Base-by-base conservation (phyloP, 2,888 invertebrate species). In the Nudaria mundana region DNA sequence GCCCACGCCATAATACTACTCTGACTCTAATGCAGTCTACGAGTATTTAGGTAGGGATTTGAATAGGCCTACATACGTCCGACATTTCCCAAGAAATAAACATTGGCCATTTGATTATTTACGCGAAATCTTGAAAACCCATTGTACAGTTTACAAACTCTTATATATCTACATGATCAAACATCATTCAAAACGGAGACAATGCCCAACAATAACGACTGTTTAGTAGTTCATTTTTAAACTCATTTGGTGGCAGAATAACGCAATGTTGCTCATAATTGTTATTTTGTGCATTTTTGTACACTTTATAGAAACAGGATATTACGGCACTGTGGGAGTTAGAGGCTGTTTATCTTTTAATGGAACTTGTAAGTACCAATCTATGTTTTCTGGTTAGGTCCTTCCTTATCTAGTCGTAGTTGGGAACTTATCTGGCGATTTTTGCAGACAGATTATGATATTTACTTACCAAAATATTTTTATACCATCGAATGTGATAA, bases 301-400 rank as follows among this genome's bases (percentile, higher is more conserved):
- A 1, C 51, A 59, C 26, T 22, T 58, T 30, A 63, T 70, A n/a
- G 58, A 67, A 5, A 46, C 70, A 0, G 32, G 61, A 39, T 80
- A 78, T 38, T 83, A 77, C 34, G 79, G 71, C 0, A 66, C 40
- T 43, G 68, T 85, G 6, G 78, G 79, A 1, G 56, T 49, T 23
- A 44, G 49, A 5, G 76, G 71, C 2, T 85, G 85, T 30, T 61
- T 85, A 2, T 63, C 57, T 29, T 85, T 53, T 48, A 86, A 86
- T 51, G 58, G 63, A 22, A 81, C 82, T 18, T 86, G 85, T 86
- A 48, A 83, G 85, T 85, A 63, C 1, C 16, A 8, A 10, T 23
- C 10, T 13, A 3, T 1, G 11, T 11, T 4, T 8, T 15, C 14
- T 28, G n/a, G 4, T 3, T 26, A 5, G n/a, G 14, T 8, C 1